Evolutionary conservation across 2,797 vertebrate species (phyloP), one percentile per base, ranked within the genome.

Genomic region (Helicolenus hilgendorfi): DNA sequence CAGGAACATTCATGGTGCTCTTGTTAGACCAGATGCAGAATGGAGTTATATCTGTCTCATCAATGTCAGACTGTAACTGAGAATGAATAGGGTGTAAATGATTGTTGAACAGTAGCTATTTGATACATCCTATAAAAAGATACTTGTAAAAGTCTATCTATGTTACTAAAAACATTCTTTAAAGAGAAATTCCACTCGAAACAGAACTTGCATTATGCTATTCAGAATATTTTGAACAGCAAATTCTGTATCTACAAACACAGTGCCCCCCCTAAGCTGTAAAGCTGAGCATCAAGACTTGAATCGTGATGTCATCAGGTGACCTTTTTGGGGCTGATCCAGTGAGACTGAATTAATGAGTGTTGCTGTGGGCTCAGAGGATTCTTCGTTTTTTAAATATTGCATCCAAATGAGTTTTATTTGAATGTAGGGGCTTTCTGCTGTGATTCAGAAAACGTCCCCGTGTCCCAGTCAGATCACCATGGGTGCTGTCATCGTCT

Each of bases 261-360:
- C 33, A 18, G 15, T 14, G n/a, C 26, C 45, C 26, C 45, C 62
- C 27, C 14, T 10, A 2, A 38, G 49, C 67, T 69, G 53, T 53
- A 70, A 83, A 72, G 76, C 15, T 45, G 26, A 72, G 60, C 86
- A 38, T 85, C 59, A 27, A 76, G 72, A 83, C 72, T 55, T 69
- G 67, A 86, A 83, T 86, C 41, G 4, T 68, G 58, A 89, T 78
- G 73, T 88, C 77, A 91, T 81, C 79, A 85, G 77, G 71, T 90
- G 90, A 94, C 92, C 91, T 92, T 94, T 92, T 67, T 88, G 69
- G 81, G 87, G 81, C 73, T 80, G 68, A 87, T 89, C 75, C 78
- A 72, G 49, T 11, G 55, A 74, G 71, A 84, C 69, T 68, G 63
- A 89, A 85, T 85, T 91, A 88, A 91, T 88, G 86, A 93, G 41